phyloP scores from a whole-genome alignment of 2,113 vertebrate genomes.

The Anhinga anhinga region DNA sequence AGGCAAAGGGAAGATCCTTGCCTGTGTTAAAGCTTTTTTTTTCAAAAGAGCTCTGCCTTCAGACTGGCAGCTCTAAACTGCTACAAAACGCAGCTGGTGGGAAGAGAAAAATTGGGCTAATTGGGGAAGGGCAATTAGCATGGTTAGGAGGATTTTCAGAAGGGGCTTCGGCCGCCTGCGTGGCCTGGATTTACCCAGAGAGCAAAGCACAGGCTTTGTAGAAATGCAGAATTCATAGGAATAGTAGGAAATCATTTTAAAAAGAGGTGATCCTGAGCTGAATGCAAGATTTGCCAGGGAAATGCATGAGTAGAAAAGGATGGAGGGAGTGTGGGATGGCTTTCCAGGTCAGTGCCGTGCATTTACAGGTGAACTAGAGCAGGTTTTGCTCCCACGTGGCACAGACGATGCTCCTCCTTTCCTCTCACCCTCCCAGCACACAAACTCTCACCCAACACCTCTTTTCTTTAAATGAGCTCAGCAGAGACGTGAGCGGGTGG shows the following conservation, averaged over 20 bases:
- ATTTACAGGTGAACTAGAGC: neutral
- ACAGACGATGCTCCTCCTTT: neutral
- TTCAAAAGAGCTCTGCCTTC: neutral
- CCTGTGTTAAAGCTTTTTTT: neutral
- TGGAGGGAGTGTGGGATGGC: rapidly evolving
- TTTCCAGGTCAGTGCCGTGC: neutral
- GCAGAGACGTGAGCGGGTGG: neutral
- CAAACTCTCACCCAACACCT: neutral
- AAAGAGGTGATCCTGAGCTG: neutral
- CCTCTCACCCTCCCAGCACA: neutral
- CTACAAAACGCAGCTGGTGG: neutral
- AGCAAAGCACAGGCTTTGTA: neutral
- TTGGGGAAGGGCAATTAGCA: slow-evolving; percentile 3
- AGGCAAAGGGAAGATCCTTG: neutral
- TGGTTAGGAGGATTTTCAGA: neutral
- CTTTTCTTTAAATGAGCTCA: neutral
- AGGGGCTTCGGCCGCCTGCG: neutral
- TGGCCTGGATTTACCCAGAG: neutral
- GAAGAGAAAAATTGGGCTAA: slow-evolving; percentile 13
- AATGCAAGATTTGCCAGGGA: neutral
- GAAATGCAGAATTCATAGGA: rapidly evolving
- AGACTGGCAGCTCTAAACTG: neutral
- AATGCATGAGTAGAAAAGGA: rapidly evolving
- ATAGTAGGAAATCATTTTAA: neutral
- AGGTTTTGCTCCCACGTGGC: neutral